Conservation (phyloP, 2,888 invertebrate genomes). For the Tuta absoluta region DNA sequence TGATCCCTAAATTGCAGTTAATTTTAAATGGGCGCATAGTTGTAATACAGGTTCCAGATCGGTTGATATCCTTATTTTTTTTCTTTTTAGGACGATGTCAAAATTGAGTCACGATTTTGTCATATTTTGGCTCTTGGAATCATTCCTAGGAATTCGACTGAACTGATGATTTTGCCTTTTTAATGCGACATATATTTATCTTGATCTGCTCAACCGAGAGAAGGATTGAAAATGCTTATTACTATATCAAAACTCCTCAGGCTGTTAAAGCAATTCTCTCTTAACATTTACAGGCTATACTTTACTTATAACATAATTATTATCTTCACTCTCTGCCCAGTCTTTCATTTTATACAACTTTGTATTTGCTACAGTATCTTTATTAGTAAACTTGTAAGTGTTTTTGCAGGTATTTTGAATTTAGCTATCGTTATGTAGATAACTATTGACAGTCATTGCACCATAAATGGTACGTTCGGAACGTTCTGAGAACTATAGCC, state of each 20-base stretch:
- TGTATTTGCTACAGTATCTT: background rate
- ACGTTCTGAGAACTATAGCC: slow-evolving; percentile 1
- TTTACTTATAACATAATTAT: slow-evolving; percentile 10
- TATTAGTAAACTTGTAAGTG: slow-evolving; percentile 10
- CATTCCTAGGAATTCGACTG: too few relatives aligned
- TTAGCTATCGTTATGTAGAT: background rate
- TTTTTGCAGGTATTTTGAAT: slow-evolving; percentile 3
- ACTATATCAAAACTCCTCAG: slow-evolving; percentile 5
- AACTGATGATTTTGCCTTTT: background rate
- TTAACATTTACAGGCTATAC: slow-evolving; percentile 8
- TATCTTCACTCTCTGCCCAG: slow-evolving; percentile 5
- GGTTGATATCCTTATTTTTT: too few relatives aligned
- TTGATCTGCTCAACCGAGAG: background rate
- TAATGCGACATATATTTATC: too few relatives aligned
- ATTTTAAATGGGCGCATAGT: too few relatives aligned
- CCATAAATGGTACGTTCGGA: slow-evolving; percentile 7
- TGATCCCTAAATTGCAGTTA: too few relatives aligned
- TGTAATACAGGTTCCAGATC: too few relatives aligned
- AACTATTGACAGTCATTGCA: background rate
- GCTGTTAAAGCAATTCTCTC: slow-evolving; percentile 6
- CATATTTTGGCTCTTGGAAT: too few relatives aligned
- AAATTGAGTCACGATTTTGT: too few relatives aligned
- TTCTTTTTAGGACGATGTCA: too few relatives aligned
- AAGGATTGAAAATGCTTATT: slow-evolving; percentile 10
- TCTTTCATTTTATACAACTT: background rate